Percentiles rank a stretch among this genome's conserved stretches.
phyloP scores from a whole-genome alignment of 2,113 vertebrate species.

The Corythornis madagascariensis region DNA sequence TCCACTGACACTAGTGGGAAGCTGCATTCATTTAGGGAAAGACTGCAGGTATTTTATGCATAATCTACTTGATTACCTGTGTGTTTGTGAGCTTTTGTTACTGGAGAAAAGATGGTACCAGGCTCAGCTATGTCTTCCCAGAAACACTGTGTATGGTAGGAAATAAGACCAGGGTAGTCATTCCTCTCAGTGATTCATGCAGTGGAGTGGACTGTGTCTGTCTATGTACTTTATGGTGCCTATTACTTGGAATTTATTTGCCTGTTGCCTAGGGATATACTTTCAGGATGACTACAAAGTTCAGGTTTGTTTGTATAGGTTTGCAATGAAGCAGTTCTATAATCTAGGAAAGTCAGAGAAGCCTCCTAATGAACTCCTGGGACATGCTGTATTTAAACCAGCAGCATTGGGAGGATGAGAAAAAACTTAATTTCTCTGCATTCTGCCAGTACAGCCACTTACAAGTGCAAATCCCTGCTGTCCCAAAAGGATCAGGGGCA shows the following conservation, averaged over 20 bases:
- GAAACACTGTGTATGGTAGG: neutral
- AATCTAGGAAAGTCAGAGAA: conserved; percentile 7
- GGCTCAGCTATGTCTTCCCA: neutral
- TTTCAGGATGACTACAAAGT: conserved; percentile 48
- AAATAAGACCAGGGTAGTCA: neutral
- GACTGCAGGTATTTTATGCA: neutral
- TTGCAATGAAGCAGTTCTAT: neutral
- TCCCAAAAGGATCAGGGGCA: neutral
- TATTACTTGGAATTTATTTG: conserved; percentile 52
- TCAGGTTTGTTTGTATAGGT: conserved; percentile 25
- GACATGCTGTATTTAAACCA: neutral
- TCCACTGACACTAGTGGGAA: neutral
- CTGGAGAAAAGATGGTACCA: neutral
- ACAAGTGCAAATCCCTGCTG: neutral
- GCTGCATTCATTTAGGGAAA: neutral
- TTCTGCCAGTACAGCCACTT: neutral
- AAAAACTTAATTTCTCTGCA: neutral
- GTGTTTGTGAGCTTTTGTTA: neutral
- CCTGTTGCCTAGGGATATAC: conserved; percentile 48
- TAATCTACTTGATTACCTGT: neutral
- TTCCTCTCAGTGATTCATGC: conserved; percentile 42
- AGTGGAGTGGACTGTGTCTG: conserved; percentile 9
- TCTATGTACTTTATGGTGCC: conserved; percentile 31
- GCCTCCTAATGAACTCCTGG: neutral
- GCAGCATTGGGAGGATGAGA: neutral